These are phyloP conservation scores for Arctopsyche grandis DNA, from an alignment of 1,140 invertebrate genomes.

Conservation along the genomic window DNA sequence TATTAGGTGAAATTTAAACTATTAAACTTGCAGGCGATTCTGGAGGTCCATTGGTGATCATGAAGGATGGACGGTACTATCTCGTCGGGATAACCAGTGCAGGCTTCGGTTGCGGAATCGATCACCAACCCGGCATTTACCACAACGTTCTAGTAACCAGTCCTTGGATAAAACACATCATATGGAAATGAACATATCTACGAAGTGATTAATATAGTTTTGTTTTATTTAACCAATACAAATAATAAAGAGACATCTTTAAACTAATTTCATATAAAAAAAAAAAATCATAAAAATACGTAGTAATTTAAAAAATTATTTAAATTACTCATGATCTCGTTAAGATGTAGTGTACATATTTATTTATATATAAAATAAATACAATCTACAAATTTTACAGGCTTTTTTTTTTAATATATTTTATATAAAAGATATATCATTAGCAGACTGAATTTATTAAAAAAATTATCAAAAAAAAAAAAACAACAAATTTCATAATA, in stretches of 20 bases:
- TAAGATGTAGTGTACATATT: no score
- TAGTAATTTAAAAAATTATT: background rate
- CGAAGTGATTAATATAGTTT: background rate
- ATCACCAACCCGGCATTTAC: constrained; percentile 88
- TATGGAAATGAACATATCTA: constrained; percentile 52
- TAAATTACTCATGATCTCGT: no score
- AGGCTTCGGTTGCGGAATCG: constrained; percentile 86
- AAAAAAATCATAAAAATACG: background rate
- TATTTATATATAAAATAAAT: no score
- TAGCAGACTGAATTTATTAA: no score
- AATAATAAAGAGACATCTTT: background rate
- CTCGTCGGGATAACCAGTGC: constrained; percentile 87
- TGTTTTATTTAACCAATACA: constrained; percentile 9
- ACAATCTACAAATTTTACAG: no score
- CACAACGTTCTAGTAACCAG: constrained; percentile 78
- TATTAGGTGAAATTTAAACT: background rate
- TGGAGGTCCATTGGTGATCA: constrained; percentile 81
- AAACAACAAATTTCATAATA: no score
- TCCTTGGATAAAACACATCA: constrained; percentile 74
- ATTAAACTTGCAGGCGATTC: constrained; percentile 74
- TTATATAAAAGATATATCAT: no score
- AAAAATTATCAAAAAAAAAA: no score
- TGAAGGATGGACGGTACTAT: constrained; percentile 75
- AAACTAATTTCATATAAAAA: background rate
- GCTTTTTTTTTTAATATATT: no score